Evolutionary conservation across 2,113 vertebrate genomes (phyloP).

Genomic region (Microcebus murinus): DNA sequence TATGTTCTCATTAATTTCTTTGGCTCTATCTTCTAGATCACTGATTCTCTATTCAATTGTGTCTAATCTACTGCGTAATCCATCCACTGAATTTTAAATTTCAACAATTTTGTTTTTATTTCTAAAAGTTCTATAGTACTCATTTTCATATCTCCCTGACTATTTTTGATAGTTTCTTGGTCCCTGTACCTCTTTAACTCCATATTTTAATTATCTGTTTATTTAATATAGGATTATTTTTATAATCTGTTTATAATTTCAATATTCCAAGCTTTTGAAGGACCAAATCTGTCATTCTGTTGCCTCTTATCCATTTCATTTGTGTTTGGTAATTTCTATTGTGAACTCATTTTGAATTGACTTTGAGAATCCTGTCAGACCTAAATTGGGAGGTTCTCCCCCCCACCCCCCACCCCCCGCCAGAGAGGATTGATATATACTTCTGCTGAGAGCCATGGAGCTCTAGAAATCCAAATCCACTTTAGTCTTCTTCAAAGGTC

Average conservation of each 20-base stretch:
- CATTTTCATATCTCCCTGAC: background rate
- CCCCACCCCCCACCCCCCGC: no score
- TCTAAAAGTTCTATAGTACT: background rate
- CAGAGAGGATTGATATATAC: background rate
- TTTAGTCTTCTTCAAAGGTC: background rate
- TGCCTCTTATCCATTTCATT: background rate
- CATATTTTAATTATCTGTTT: background rate
- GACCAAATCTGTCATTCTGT: background rate
- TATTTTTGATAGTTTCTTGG: background rate
- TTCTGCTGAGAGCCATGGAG: background rate
- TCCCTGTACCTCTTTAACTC: background rate
- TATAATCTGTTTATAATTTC: background rate
- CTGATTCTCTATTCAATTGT: background rate
- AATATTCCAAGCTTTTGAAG: background rate
- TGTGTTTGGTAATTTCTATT: background rate
- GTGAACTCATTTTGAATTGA: slow-evolving; percentile 29
- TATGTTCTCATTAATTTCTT: background rate
- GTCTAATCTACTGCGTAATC: background rate
- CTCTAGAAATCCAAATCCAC: background rate
- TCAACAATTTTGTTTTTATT: background rate
- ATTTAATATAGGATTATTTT: slow-evolving; percentile 7
- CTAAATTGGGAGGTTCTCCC: background rate
- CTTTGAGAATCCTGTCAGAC: background rate
- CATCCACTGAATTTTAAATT: slow-evolving; percentile 24
- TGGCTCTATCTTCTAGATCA: slow-evolving; percentile 9